Base-by-base conservation (phyloP, 2,888 invertebrate species). In the Microdon myrmicae region DNA sequence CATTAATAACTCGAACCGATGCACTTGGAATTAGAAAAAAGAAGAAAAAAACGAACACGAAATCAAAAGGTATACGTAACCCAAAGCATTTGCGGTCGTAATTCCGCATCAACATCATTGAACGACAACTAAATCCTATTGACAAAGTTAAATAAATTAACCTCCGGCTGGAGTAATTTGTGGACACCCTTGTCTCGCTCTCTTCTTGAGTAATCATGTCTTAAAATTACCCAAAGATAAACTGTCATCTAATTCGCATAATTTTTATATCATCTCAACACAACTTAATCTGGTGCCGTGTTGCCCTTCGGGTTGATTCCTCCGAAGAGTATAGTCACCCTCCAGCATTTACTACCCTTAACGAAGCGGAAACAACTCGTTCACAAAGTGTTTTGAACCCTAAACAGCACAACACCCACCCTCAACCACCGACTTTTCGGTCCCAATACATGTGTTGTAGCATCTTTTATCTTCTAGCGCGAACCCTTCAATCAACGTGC, bases 161-260 rank as follows among this genome's bases (percentile, higher is more conserved):
- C 58, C 64, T 58, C 58, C 37, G 51, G 37, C 51, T 29, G 19
- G 28, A 29, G 29, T 32, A 56, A 61, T 56, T 56, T 61, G 49
- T 61, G 45, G 38, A 45, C 22, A 23, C 28, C 8, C 53, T 31
- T 19, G 16, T 37, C 37, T n/a, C n/a, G n/a, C n/a, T n/a, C n/a
- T n/a, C n/a, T n/a, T n/a, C n/a, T n/a, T n/a, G n/a, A n/a, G n/a
- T n/a, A 34, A 7, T 20, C 12, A 13, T n/a, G 22, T 13, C 39
- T 51, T 47, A 41, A 56, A 64, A 56, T 58, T 51, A 51, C 58
- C 37, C 37, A 53, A 58, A 58, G 64, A 64, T 64, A 64, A 64
- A 64, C 64, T 64, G 64, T 64, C 64, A 64, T 64, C 64, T 64
- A 64, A 64, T 64, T 64, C 64, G 58, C 64, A 64, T 64, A 64